phyloP scores from a whole-genome alignment of 2,888 invertebrate genomes.

The Thumatha senex region DNA sequence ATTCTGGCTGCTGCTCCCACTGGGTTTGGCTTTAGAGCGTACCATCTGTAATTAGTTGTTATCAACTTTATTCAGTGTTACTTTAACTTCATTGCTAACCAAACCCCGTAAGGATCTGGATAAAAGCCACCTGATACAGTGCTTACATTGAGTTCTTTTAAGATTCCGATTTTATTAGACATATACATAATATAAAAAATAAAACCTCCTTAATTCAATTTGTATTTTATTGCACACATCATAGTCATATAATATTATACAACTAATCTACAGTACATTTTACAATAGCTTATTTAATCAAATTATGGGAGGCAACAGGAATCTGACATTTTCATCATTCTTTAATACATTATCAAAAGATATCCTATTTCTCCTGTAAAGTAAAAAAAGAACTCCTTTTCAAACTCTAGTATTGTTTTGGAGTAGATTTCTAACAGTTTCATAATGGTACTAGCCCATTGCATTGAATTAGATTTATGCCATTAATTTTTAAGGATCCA shows the following conservation, averaged over 20 bases:
- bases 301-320: background rate
- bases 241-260: slow-evolving; percentile 7
- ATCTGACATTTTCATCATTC: no score
- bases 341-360: background rate
- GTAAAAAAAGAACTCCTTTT: background rate
- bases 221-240: slow-evolving; percentile 30
- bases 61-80: slow-evolving; percentile 20
- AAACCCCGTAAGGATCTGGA: no score
- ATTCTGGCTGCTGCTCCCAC: slow-evolving; percentile 67
- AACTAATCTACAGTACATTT: slow-evolving; percentile 8
- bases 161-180: no score
- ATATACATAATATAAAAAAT: slow-evolving; percentile 12
- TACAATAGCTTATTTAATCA: background rate
- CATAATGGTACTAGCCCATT: no score
- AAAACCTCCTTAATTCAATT: slow-evolving; percentile 33
- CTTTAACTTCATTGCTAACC: slow-evolving; percentile 1
- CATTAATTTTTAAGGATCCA: background rate
- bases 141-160: background rate
- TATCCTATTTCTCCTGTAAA: background rate
- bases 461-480: background rate
- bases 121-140: background rate
- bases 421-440: no score
- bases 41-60: slow-evolving; percentile 72
- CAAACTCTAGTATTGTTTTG: no score
- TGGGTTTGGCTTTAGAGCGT: slow-evolving; percentile 69